Base-by-base conservation (phyloP, 2,888 invertebrate species). In the Embidobia sp. region DNA sequence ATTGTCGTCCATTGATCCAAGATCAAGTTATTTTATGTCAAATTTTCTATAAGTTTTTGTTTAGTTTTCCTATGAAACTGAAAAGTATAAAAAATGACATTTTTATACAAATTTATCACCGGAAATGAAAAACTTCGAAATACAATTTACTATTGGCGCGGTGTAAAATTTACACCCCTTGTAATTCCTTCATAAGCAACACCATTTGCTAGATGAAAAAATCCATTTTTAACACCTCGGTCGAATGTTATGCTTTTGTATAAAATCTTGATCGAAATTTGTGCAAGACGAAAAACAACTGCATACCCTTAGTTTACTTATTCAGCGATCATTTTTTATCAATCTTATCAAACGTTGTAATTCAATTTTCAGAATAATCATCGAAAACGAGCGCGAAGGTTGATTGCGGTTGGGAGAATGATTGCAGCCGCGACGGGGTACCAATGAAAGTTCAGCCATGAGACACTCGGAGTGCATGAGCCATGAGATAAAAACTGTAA, bases 401-500 rank as follows among this genome's bases (percentile, higher is more conserved):
- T 49, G 18, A 46, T 13, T 15, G 26, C 15, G 4, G 5, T 22
- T 10, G 70, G 11, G 22, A 59, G 46, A 49, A 66, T 74, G 49
- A 66, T 59, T 74, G 33, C 26, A 46, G 35, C 44, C 44, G 66
- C 51, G 44, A 59, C 35, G 57, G 66, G 51, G 40, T 49, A 59
- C 40, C 66, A 53, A 74, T 74, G 64, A 66, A 74, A 74, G 53
- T 66, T 59, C 49, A 40, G 49, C 57, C 13, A 61, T 49, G 59
- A 66, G 74, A 74, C 46, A 64, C 40, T 59, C 67, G 55, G 48
- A 63, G 61, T 53, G 67, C 44, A 67, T 77, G 64, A 77, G 66
- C 55, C 70, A 67, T 63, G 67, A 59, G 79, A 61, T 64, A 75
- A 78, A 82, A 78, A 80, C 64, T 75, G 74, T 80, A 79, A 79